phyloP scores from a whole-genome alignment of 2,888 invertebrate species.

The Helleia helle region DNA sequence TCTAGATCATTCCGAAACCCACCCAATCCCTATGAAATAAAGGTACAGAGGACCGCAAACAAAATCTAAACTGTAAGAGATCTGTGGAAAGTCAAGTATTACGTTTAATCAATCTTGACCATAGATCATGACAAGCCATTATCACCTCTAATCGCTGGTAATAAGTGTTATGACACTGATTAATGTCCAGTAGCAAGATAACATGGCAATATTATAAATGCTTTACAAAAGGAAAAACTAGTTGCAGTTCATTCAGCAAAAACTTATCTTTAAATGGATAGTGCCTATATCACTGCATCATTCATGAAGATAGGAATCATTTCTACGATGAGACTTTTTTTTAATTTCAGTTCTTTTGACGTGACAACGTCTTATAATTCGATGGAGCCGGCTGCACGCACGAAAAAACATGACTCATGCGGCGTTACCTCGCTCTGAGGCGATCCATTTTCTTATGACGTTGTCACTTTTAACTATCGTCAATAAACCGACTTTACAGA shows the following conservation, averaged over 20 bases:
- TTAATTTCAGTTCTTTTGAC: too few species aligned
- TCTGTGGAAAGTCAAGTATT: slow-evolving; percentile 35
- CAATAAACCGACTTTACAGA: too few species aligned
- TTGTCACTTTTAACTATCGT: too few species aligned
- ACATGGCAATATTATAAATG: background rate
- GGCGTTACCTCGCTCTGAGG: too few species aligned
- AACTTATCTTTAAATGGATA: background rate
- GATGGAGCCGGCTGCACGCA: too few species aligned
- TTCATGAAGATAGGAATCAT: too few species aligned
- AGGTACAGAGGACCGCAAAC: slow-evolving; percentile 12
- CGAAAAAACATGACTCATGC: too few species aligned
- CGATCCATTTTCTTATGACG: too few species aligned
- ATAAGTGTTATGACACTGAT: slow-evolving; percentile 20
- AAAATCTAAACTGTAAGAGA: slow-evolving; percentile 33
- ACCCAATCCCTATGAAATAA: slow-evolving; percentile 14
- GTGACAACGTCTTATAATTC: too few species aligned
- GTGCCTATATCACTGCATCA: slow-evolving; percentile 3
- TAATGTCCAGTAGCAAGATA: slow-evolving; percentile 16
- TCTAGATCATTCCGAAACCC: slow-evolving; percentile 13
- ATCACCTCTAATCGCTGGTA: slow-evolving; percentile 20
- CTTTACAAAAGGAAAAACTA: slow-evolving; percentile 1
- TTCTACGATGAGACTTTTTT: too few species aligned
- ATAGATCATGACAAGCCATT: slow-evolving; percentile 20
- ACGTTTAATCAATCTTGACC: slow-evolving; percentile 34
- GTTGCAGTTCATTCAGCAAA: background rate